phyloP scores from a whole-genome alignment of 1,140 invertebrate genomes.

The Calycopis cecrops region DNA sequence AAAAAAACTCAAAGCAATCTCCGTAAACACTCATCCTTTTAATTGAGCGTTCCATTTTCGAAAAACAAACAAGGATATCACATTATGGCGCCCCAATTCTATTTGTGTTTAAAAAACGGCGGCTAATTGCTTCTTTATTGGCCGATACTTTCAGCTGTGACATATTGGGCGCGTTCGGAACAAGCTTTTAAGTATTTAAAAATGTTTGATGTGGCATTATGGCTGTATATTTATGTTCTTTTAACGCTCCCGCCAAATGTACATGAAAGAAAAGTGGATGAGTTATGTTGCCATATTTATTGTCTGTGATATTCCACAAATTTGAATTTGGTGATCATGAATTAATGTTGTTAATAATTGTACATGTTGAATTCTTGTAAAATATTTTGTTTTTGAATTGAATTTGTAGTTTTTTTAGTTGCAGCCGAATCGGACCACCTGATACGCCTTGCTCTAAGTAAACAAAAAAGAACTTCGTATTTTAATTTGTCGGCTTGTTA shows the following conservation, averaged over 20 bases:
- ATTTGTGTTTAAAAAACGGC: slow-evolving; percentile 40
- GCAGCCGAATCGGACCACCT: no score
- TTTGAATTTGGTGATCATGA: slow-evolving; percentile 1
- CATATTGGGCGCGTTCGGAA: slow-evolving; percentile 38
- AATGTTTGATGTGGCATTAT: slow-evolving; percentile 41
- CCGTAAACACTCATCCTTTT: slow-evolving; percentile 35
- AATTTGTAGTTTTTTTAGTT: no score
- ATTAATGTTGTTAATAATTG: neutral
- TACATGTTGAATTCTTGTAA: slow-evolving; percentile 1
- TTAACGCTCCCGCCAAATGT: slow-evolving; percentile 8
- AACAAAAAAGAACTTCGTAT: no score
- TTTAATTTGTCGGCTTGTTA: no score
- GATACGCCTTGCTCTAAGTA: no score
- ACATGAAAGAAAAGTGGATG: slow-evolving; percentile 7
- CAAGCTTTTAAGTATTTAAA: slow-evolving; percentile 36
- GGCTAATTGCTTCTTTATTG: slow-evolving; percentile 51
- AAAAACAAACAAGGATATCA: slow-evolving; percentile 45
- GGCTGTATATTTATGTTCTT: slow-evolving; percentile 23
- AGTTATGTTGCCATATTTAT: slow-evolving; percentile 1
- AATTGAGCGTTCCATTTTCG: slow-evolving; percentile 36
- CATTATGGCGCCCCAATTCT: slow-evolving; percentile 45
- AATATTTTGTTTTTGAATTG: no score
- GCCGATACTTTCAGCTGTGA: slow-evolving; percentile 45
- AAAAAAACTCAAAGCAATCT: neutral
- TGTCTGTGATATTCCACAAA: neutral